These are phyloP conservation scores for Hofmannophila pseudospretella DNA, from an alignment of 2,888 invertebrate genomes.

Conservation along the genomic window DNA sequence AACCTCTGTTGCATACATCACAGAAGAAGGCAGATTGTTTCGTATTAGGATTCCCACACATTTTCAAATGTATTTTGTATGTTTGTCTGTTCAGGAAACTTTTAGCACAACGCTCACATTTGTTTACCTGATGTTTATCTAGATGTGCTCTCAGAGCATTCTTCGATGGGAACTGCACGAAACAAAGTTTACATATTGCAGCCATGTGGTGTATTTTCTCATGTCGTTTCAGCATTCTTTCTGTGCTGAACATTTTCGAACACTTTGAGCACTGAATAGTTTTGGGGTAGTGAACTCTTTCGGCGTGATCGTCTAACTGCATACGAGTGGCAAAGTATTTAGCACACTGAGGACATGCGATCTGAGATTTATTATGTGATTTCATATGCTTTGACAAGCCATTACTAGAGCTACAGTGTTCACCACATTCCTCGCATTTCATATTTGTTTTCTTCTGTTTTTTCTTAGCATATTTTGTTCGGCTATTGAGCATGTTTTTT, in stretches of 20 bases:
- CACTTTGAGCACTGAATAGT: slow-evolving; percentile 45
- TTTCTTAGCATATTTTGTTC: slow-evolving; percentile 21
- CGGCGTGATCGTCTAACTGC: slow-evolving; percentile 39
- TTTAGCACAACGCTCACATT: slow-evolving; percentile 45
- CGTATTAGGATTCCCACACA: slow-evolving; percentile 36
- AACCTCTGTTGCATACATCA: slow-evolving; percentile 55
- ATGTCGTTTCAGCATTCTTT: slow-evolving; percentile 43
- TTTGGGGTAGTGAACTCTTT: slow-evolving; percentile 53
- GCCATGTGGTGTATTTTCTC: slow-evolving; percentile 40
- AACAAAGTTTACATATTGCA: slow-evolving; percentile 49
- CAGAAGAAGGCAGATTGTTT: slow-evolving; percentile 41
- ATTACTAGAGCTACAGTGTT: slow-evolving; percentile 16
- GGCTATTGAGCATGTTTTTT: slow-evolving; percentile 35
- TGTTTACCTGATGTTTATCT: slow-evolving; percentile 45
- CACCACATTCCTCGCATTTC: slow-evolving; percentile 1
- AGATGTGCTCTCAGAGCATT: slow-evolving; percentile 41
- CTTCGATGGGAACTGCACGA: slow-evolving; percentile 46
- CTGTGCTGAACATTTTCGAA: slow-evolving; percentile 49
- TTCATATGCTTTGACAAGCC: slow-evolving; percentile 38
- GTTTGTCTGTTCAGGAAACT: slow-evolving; percentile 41
- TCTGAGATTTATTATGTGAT: slow-evolving; percentile 28
- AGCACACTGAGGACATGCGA: slow-evolving; percentile 42
- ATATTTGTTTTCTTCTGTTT: background rate
- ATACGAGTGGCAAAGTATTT: slow-evolving; percentile 38
- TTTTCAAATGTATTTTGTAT: slow-evolving; percentile 41